A percentile compares a stretch with the other conserved stretches of the same genome.
Conservation (phyloP, 1,140 invertebrate genomes). For the Periplaneta americana region DNA sequence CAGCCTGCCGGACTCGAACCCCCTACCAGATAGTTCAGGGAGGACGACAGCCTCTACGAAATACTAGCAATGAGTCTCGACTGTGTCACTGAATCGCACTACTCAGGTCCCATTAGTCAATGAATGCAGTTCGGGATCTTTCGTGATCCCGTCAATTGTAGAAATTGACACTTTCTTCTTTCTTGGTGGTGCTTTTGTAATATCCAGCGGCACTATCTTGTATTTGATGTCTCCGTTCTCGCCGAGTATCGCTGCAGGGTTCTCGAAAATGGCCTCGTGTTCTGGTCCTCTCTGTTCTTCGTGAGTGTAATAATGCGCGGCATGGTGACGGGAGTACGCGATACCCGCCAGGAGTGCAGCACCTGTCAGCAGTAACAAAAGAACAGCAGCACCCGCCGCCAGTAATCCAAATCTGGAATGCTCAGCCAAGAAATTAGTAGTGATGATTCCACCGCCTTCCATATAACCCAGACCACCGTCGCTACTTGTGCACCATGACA, state of each 20-base stretch:
- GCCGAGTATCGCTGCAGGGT: constrained; percentile 26
- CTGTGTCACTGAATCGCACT: constrained; percentile 11
- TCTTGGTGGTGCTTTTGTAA: constrained; percentile 1
- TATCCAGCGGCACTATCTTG: constrained; percentile 18
- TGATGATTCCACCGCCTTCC: constrained; percentile 23
- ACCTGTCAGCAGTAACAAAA: constrained; percentile 44
- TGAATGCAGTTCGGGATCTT: constrained; percentile 32
- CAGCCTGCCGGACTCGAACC: no score
- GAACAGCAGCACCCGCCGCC: constrained; percentile 42
- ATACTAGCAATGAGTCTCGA: constrained; percentile 19
- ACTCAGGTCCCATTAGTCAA: constrained; percentile 28
- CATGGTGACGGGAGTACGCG: constrained; percentile 53
- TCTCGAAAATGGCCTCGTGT: constrained; percentile 41
- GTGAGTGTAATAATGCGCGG: constrained; percentile 66
- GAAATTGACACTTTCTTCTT: constrained; percentile 31
- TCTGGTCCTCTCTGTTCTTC: constrained; percentile 52
- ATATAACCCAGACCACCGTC: constrained; percentile 26
- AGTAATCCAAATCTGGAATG: constrained; percentile 51
- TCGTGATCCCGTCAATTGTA: constrained; percentile 38
- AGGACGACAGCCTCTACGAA: background rate
- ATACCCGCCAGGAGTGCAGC: constrained; percentile 43
- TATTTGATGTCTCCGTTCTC: constrained; percentile 25
- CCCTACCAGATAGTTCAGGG: no score
- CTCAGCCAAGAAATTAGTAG: constrained; percentile 31
- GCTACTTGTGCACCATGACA: constrained; percentile 43